Evolutionary conservation across 2,797 vertebrate genomes (phyloP).

Genomic region (Petrocephalus schoutedeni): DNA sequence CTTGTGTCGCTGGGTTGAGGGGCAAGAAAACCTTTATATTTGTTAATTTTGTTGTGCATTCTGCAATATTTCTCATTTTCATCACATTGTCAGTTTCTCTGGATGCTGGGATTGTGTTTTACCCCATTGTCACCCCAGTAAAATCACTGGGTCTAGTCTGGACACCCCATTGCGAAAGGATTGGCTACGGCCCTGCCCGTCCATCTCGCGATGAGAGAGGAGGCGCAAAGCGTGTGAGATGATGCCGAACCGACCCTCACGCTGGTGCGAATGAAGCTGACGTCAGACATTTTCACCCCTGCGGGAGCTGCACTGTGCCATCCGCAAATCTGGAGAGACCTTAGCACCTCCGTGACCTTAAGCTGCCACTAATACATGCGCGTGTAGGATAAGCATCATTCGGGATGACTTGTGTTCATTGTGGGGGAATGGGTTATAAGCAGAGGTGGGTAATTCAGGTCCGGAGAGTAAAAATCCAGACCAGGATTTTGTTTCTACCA

Average conservation of each 20-base stretch:
- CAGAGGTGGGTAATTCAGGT: not conserved
- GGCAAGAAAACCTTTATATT: not conserved
- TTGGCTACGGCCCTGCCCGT: not conserved
- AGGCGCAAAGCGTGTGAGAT: not conserved
- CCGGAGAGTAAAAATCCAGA: no score
- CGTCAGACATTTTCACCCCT: not conserved
- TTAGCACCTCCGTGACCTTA: not conserved
- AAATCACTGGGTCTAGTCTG: not conserved
- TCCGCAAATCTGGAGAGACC: not conserved
- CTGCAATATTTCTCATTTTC: not conserved
- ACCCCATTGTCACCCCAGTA: not conserved
- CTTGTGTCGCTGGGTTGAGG: not conserved
- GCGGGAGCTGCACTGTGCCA: not conserved
- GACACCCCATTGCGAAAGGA: not conserved
- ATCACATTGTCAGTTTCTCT: not conserved
- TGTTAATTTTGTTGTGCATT: not conserved
- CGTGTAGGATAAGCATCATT: not conserved
- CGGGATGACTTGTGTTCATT: not conserved
- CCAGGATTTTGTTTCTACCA: no score
- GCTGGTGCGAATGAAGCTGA: not conserved
- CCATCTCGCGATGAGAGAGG: not conserved
- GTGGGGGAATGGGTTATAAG: not conserved
- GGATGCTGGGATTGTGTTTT: not conserved
- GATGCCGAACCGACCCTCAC: not conserved
- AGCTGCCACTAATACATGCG: not conserved